Percentiles rank a stretch among this genome's conserved stretches.
Evolutionary conservation across 2,888 invertebrate genomes (phyloP).

Genomic region (Embidobia sp.): DNA sequence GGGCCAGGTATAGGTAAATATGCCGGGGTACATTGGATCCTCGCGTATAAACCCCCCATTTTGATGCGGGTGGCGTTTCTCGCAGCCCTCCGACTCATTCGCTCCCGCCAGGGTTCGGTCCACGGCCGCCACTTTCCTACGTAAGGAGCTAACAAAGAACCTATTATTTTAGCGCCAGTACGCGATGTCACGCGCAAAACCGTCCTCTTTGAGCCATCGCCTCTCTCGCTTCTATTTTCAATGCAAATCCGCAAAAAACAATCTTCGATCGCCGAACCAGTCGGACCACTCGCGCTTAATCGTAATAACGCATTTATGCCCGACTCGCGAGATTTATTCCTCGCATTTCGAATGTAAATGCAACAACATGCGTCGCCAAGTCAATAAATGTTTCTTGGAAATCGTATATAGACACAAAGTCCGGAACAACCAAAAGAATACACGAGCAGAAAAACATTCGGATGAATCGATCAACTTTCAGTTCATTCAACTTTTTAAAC

Average conservation of each 20-base stretch:
- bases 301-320: too few species aligned
- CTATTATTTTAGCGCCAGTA: slow-evolving; percentile 74
- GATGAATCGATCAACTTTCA: too few species aligned
- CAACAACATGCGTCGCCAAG: too few species aligned
- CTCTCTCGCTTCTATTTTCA: slow-evolving; percentile 28
- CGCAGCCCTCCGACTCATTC: slow-evolving; percentile 72
- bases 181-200: slow-evolving; percentile 69
- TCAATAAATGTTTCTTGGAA: too few species aligned
- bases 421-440: too few species aligned
- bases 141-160: slow-evolving; percentile 66
- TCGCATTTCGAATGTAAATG: too few species aligned
- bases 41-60: slow-evolving; percentile 82
- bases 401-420: too few species aligned
- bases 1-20: slow-evolving; percentile 78
- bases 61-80: slow-evolving; percentile 80
- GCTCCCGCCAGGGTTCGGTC: slow-evolving; percentile 28
- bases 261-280: neutral
- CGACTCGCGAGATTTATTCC: too few species aligned
- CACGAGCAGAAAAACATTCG: too few species aligned
- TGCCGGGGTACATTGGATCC: slow-evolving; percentile 81
- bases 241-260: slow-evolving; percentile 31
- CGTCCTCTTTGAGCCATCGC: slow-evolving; percentile 41
- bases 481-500: too few species aligned
- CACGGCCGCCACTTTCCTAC: slow-evolving; percentile 54
- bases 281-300: too few species aligned